Conservation (phyloP, 2,113 vertebrate species). For the Xenopus borealis region DNA sequence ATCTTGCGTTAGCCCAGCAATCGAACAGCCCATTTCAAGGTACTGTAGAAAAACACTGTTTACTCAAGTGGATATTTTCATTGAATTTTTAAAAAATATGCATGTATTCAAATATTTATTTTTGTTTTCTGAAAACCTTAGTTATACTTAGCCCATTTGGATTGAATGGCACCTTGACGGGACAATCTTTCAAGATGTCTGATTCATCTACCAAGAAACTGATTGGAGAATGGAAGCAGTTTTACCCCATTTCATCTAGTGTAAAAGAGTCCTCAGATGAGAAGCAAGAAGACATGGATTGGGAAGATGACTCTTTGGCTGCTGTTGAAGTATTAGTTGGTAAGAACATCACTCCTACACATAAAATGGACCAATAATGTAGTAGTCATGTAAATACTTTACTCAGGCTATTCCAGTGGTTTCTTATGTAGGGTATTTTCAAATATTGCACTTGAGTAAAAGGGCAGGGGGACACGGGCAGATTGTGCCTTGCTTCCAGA, state of each 20-base stretch:
- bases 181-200: conserved; percentile 96
- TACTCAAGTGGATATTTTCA: too few species aligned
- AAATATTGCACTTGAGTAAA: too few species aligned
- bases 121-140: conserved; percentile 57
- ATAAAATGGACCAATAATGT: too few species aligned
- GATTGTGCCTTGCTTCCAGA: too few species aligned
- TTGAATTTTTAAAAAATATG: too few species aligned
- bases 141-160: conserved; percentile 97
- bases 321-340: conserved; percentile 98
- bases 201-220: conserved; percentile 94
- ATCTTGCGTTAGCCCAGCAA: conserved; percentile 90
- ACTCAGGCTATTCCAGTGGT: too few species aligned
- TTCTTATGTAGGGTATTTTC: too few species aligned
- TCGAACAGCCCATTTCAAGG: conserved; percentile 95
- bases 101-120: not conserved
- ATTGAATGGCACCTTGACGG: conserved; percentile 92
- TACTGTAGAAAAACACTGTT: conserved; percentile 49
- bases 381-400: too few species aligned
- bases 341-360: conserved; percentile 56
- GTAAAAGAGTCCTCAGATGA: conserved; percentile 84
- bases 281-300: conserved; percentile 90
- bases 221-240: conserved; percentile 98
- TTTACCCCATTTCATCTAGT: conserved; percentile 90
- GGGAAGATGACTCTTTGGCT: conserved; percentile 96
- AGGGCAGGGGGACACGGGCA: too few species aligned